Percentiles rank a stretch among this genome's conserved stretches.
These are phyloP conservation scores for Cyclargus thomasi DNA, from an alignment of 1,140 invertebrate species.

Conservation along the genomic window DNA sequence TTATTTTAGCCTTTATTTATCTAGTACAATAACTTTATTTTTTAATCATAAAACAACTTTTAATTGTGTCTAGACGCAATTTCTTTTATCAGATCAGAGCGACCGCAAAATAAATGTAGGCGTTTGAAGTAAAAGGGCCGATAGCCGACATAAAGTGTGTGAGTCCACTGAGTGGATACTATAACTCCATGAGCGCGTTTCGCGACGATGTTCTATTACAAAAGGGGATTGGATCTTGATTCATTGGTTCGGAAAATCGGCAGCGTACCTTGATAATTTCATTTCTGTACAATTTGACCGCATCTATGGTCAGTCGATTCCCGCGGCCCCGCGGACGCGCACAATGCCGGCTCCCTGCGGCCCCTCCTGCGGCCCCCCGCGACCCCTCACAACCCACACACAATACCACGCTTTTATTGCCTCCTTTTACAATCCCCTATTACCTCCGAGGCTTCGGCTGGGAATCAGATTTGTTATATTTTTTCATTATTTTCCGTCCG, in stretches of 20 bases:
- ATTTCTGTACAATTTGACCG: constrained; percentile 76
- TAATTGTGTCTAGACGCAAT: constrained; percentile 12
- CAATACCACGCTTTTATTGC: constrained; percentile 75
- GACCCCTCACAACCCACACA: constrained; percentile 64
- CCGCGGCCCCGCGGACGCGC: constrained; percentile 59
- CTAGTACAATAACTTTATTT: not conserved
- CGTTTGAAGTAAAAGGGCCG: constrained; percentile 33
- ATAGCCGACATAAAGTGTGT: constrained; percentile 37
- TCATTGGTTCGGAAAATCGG: constrained; percentile 75
- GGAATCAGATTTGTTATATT: constrained; percentile 72
- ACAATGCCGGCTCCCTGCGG: constrained; percentile 46
- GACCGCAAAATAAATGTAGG: constrained; percentile 22
- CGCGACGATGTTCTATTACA: constrained; percentile 74
- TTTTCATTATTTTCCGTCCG: constrained; percentile 56
- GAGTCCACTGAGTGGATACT: constrained; percentile 66
- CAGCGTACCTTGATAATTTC: constrained; percentile 75
- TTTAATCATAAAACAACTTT: not conserved
- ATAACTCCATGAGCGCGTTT: constrained; percentile 63
- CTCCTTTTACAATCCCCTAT: constrained; percentile 73
- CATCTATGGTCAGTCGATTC: constrained; percentile 69
- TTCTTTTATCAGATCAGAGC: constrained; percentile 10
- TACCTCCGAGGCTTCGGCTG: constrained; percentile 62
- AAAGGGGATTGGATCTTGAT: constrained; percentile 75
- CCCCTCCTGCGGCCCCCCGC: constrained; percentile 55
- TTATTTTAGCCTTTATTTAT: not conserved